Evolutionary conservation across 1,140 invertebrate species (phyloP), one percentile per base, ranked within the genome.

Genomic region (Anastrepha ludens): DNA sequence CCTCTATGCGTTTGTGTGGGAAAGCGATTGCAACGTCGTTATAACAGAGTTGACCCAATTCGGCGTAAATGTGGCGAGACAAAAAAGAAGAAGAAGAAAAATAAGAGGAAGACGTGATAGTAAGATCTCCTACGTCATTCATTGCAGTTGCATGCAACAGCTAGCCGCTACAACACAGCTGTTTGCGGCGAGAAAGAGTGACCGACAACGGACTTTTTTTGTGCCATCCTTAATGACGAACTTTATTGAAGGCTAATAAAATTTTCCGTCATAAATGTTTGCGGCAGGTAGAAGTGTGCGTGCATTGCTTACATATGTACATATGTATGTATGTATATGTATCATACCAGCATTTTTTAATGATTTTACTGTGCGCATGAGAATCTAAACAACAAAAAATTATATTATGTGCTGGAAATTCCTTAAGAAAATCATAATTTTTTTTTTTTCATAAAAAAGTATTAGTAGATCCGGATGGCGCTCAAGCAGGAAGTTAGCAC

Each of bases 221-320:
- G n/a, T 13, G 20, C 74, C 20, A 55, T 81, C 74, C 47, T 81
- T 81, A n/a, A 50, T 81, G 74, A 11, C 47, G n/a, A 50, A 55
- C 74, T 81, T 55, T 81, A 81, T 29, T 81, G 74, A 58, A n/a
- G 70, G 74, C 47, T 81, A 81, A 81, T 81, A 81, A 81, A 81
- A 17, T 74, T 74, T 74, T n/a, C 11, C 13, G 7, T 17, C 74
- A 29, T 74, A 50, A n/a, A 74, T 47, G 5, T 74, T 74, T 74
- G 44, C 47, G 47, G 44, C 41, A 7, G 67, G 1, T 47, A 47
- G 13, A 55, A 55, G 11, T 81, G 44, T 55, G 47, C 7, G 44
- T 20, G 39, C 60, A 17, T 29, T 55, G 50, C 50, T 55, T 55
- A 55, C 11, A 55, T 11, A 55, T 55, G 50, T 29, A 29, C 50